Conservation (phyloP, 2,888 invertebrate species). For the Tinea pellionella region DNA sequence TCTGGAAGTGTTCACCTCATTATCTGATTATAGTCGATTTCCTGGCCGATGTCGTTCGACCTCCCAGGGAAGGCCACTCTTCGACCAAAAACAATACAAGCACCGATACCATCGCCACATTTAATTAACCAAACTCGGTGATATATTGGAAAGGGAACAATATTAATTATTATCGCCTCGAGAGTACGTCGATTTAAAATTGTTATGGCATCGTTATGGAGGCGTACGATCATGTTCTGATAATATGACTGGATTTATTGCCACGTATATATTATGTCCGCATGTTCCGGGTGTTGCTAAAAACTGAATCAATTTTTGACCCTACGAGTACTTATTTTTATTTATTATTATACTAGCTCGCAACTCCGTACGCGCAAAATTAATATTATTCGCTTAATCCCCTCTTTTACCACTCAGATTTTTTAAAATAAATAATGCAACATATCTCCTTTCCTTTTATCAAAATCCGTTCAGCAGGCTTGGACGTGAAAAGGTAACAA, state of each 20-base stretch:
- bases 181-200: constrained; percentile 1
- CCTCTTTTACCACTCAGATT: too few species aligned
- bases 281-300: constrained; percentile 10
- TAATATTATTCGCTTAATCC: too few species aligned
- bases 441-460: too few species aligned
- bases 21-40: constrained; percentile 6
- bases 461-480: too few species aligned
- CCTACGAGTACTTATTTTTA: background rate
- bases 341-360: too few species aligned
- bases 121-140: constrained; percentile 34
- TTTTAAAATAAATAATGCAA: too few species aligned
- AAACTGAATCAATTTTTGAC: background rate
- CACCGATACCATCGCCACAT: constrained; percentile 35
- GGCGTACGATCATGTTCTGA: constrained; percentile 13
- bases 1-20: background rate
- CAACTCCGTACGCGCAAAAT: too few species aligned
- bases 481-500: too few species aligned
- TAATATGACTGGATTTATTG: constrained; percentile 5
- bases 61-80: constrained; percentile 34
- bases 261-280: background rate
- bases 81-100: constrained; percentile 20
- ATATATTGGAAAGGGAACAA: constrained; percentile 39
- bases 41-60: constrained; percentile 20
- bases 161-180: constrained; percentile 28
- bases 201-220: constrained; percentile 11